Percentiles rank a stretch among this genome's conserved stretches.
phyloP scores from a whole-genome alignment of 2,113 vertebrate genomes.

The Leptobrachium leishanense region DNA sequence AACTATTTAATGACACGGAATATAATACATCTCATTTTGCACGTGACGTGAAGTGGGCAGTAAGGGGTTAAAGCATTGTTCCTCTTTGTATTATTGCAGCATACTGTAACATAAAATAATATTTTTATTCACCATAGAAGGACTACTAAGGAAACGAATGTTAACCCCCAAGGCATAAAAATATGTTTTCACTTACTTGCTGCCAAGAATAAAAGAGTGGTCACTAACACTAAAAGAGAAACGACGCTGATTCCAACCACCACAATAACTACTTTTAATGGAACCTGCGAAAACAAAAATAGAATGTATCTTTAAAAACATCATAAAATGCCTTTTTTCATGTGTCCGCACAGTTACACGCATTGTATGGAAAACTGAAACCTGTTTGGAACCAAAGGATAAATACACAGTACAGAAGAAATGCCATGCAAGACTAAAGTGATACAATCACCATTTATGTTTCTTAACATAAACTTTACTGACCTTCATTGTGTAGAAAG shows the following conservation, averaged over 20 bases:
- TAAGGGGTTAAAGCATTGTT: too few species aligned
- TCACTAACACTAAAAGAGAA: constrained; percentile 61
- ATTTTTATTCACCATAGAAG: too few species aligned
- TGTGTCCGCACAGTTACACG: too few species aligned
- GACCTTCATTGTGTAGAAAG: constrained; percentile 74
- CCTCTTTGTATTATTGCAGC: too few species aligned
- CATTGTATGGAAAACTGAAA: too few species aligned
- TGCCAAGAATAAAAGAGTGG: constrained; percentile 67
- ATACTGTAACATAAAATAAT: too few species aligned
- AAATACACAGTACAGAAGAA: background rate
- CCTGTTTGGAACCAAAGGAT: too few species aligned
- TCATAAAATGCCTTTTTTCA: background rate
- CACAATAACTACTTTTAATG: constrained; percentile 70
- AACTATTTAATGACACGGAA: too few species aligned
- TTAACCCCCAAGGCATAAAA: too few species aligned
- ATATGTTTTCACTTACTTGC: constrained; percentile 64
- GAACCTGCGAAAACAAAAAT: constrained; percentile 65
- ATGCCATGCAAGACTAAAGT: background rate
- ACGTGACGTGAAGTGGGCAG: too few species aligned
- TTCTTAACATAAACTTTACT: constrained; percentile 52
- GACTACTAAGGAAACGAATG: too few species aligned
- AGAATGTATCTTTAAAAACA: background rate
- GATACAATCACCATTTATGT: background rate
- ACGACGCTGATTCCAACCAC: constrained; percentile 62
- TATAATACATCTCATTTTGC: too few species aligned